Percentiles rank a stretch among this genome's conserved stretches.
Conservation (phyloP, 2,797 vertebrate genomes). For the Enteromius thamalakanensis region DNA sequence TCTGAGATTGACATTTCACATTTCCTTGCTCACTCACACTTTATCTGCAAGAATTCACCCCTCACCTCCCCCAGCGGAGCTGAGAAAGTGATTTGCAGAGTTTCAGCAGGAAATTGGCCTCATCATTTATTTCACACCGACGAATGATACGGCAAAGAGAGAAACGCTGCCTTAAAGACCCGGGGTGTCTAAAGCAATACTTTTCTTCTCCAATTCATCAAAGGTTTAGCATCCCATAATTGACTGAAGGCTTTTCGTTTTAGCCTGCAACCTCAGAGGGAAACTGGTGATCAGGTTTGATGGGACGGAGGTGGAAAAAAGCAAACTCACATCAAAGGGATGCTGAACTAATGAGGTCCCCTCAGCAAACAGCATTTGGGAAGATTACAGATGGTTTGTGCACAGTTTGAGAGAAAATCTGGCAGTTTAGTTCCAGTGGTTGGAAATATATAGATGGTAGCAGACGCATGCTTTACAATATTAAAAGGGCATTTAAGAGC, state of each 20-base stretch:
- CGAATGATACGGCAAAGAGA: slow-evolving; percentile 57
- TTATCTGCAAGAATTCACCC: slow-evolving; percentile 56
- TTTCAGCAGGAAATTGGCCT: slow-evolving; percentile 65
- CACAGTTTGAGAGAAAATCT: slow-evolving; percentile 7
- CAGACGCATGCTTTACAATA: background rate
- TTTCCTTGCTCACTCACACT: slow-evolving; percentile 54
- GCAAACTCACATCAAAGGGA: slow-evolving; percentile 28
- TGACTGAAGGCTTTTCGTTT: slow-evolving; percentile 27
- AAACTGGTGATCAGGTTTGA: slow-evolving; percentile 15
- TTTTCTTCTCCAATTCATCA: slow-evolving; percentile 40
- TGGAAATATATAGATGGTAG: background rate
- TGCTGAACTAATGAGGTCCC: slow-evolving; percentile 26
- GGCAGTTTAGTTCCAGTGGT: background rate
- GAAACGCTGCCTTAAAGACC: slow-evolving; percentile 67
- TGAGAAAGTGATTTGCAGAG: slow-evolving; percentile 60
- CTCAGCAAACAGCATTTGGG: slow-evolving; percentile 1
- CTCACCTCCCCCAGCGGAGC: slow-evolving; percentile 52
- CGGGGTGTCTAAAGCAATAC: slow-evolving; percentile 23
- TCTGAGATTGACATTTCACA: slow-evolving; percentile 64
- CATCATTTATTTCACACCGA: slow-evolving; percentile 54
- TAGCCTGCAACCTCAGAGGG: background rate
- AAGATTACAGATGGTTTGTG: slow-evolving; percentile 16
- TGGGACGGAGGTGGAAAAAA: slow-evolving; percentile 4
- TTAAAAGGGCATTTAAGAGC: background rate
- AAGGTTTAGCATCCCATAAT: slow-evolving; percentile 38